Conservation (phyloP, 35 echinoderm and acorn worm genomes). For the Apostichopus japonicus region DNA sequence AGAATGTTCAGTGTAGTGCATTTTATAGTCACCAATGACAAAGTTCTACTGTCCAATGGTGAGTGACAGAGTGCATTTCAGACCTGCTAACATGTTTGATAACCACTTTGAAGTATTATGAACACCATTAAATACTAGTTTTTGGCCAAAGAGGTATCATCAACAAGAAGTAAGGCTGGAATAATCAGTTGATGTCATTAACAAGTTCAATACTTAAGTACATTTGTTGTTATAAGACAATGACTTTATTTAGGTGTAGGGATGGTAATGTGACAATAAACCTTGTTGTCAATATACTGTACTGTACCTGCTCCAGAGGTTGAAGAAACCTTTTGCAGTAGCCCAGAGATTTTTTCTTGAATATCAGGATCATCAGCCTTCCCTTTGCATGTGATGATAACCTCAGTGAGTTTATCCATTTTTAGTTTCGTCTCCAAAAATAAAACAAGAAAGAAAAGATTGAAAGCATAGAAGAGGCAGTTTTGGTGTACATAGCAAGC, state of each 20-base stretch:
- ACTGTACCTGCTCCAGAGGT: slow-evolving; percentile 31
- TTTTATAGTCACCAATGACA: neutral
- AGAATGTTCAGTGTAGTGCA: neutral
- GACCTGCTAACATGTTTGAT: too few relatives aligned
- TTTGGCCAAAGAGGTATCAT: too few relatives aligned
- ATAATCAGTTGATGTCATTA: too few relatives aligned
- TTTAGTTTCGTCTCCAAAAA: neutral
- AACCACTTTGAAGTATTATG: neutral
- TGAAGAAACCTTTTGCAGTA: neutral
- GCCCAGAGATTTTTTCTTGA: slow-evolving; percentile 25
- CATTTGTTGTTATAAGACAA: too few relatives aligned
- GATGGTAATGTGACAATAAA: too few relatives aligned
- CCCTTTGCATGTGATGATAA: slow-evolving; percentile 41
- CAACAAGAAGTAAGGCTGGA: too few relatives aligned
- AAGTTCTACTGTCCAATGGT: neutral
- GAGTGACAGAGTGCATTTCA: too few relatives aligned
- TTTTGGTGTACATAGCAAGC: too few relatives aligned
- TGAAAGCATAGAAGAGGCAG: too few relatives aligned
- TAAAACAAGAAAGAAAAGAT: too few relatives aligned
- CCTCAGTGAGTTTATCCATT: neutral
- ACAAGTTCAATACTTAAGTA: too few relatives aligned
- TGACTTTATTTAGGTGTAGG: too few relatives aligned
- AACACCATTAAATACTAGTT: neutral
- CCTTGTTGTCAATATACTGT: neutral
- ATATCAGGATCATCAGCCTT: slow-evolving; percentile 34